Evolutionary conservation across 1,140 invertebrate genomes (phyloP), one percentile per base, ranked within the genome.

Genomic region (Trissolcus basalis): DNA sequence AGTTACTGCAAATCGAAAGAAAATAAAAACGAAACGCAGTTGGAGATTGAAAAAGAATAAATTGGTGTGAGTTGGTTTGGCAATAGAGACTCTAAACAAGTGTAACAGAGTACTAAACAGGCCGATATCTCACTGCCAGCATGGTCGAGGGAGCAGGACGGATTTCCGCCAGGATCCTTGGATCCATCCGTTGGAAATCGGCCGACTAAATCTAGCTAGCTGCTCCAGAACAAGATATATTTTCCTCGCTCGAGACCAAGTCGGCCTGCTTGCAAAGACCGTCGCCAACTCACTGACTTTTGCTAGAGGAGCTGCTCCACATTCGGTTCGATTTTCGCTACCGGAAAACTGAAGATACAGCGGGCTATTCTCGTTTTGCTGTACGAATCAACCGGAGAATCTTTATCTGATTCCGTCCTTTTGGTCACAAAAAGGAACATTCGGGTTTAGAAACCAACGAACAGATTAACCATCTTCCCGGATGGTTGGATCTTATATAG

Each of bases 101-200:
- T 68, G 55, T 58, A 70, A 49, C 41, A 36, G 8, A 41, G 53
- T 27, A 33, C 35, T 51, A 58, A 58, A 53, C 45, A 49, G 68
- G 53, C 49, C 54, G 65, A 65, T 70, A 44, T 11, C 32, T 76
- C 67, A 50, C 73, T 60, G 55, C 43, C 50, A 50, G 14, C 49
- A 45, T 39, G 55, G 49, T 67, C 39, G 64, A 51, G 59, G 39
- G 64, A 64, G 41, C 58, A 44, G 49, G 49, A 72, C 32, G 19
- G 13, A 69, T 58, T 73, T 73, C 60, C 69, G 69, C 53, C 32
- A 65, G 61, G 45, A 77, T 63, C 44, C 49, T 47, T 11, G 55
- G 64, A 77, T 71, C 65, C 65, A 72, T 79, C 70, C 64, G 61
- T 71, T 78, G 63, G 56, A 77, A 80, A 80, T 80, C 79, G 71